Percentiles rank a stretch among this genome's conserved stretches.
phyloP scores from a whole-genome alignment of 2,797 vertebrate genomes.

The Intellagama lesueurii region DNA sequence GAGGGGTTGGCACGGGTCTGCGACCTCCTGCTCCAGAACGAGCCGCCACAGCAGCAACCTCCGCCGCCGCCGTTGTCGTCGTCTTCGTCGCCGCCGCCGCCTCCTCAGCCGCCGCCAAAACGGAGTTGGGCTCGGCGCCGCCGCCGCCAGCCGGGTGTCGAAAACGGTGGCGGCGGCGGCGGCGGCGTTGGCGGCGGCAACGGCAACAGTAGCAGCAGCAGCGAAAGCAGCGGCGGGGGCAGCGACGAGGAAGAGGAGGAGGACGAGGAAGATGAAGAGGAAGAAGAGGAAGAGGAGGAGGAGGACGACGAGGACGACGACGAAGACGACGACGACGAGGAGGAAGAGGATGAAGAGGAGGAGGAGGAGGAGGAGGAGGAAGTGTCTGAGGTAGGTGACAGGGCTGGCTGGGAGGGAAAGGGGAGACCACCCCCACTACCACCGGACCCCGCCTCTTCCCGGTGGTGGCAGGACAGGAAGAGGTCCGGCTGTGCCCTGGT shows the following conservation, averaged over 20 bases:
- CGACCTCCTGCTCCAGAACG: slow-evolving; percentile 78
- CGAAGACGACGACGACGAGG: rapidly evolving
- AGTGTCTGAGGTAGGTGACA: slow-evolving; percentile 78
- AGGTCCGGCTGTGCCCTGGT: slow-evolving; percentile 55
- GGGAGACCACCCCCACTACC: background rate
- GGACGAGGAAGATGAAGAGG: slow-evolving; percentile 70
- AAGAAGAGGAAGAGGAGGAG: background rate
- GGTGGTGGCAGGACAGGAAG: too few relatives aligned
- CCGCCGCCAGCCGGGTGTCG: slow-evolving; percentile 60
- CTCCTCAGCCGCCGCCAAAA: slow-evolving; percentile 59
- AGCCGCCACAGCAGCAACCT: slow-evolving; percentile 64
- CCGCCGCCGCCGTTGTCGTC: background rate
- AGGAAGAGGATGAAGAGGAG: background rate
- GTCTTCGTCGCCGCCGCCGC: background rate
- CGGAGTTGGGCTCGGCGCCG: slow-evolving; percentile 74
- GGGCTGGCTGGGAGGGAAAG: background rate
- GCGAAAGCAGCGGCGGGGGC: slow-evolving; percentile 68
- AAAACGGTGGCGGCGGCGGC: slow-evolving; percentile 67
- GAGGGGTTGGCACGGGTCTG: slow-evolving; percentile 79
- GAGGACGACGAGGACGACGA: rapidly evolving
- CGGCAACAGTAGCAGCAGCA: slow-evolving; percentile 71
- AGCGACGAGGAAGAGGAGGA: slow-evolving; percentile 66
- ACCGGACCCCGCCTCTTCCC: background rate
- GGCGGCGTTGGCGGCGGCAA: slow-evolving; percentile 66
- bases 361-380: slow-evolving; percentile 37